Conservation (phyloP, 35 echinoderm and acorn worm species). For the Ophiothrix spiculata region DNA sequence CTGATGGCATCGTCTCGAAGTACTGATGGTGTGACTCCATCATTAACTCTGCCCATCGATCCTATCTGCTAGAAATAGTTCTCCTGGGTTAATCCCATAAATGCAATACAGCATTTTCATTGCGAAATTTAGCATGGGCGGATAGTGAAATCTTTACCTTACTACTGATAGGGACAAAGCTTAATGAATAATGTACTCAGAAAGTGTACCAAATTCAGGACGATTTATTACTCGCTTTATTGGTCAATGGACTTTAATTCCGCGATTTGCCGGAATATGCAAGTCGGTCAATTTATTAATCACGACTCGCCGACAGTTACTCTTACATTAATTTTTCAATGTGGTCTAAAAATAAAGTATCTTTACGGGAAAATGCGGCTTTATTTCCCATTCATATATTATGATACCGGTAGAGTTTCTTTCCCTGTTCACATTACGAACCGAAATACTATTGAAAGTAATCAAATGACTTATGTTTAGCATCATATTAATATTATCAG, state of each 20-base stretch:
- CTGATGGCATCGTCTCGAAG: not conserved
- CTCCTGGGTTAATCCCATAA: slow-evolving; percentile 3
- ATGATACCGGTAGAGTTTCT: not conserved
- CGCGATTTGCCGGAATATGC: not conserved
- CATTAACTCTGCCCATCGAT: not conserved
- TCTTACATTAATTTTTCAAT: not conserved
- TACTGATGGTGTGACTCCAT: slow-evolving; percentile 1
- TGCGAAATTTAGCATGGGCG: not conserved
- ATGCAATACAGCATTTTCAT: not conserved
- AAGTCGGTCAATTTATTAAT: not conserved
- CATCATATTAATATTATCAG: not conserved
- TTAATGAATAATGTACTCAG: too few species aligned
- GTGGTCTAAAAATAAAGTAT: not conserved
- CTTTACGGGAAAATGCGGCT: not conserved
- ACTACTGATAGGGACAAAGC: not conserved
- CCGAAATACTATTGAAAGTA: not conserved
- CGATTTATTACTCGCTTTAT: too few species aligned
- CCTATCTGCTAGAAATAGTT: slow-evolving; percentile 11
- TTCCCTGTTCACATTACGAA: too few species aligned
- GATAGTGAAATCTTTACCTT: not conserved
- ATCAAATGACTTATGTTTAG: not conserved
- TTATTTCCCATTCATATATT: not conserved
- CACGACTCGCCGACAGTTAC: not conserved
- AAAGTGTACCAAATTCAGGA: too few species aligned
- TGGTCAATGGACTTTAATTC: too few species aligned